Evolutionary conservation across 2,888 invertebrate species (phyloP), one percentile per base, ranked within the genome.

Genomic region (Oscheius myriophilus): DNA sequence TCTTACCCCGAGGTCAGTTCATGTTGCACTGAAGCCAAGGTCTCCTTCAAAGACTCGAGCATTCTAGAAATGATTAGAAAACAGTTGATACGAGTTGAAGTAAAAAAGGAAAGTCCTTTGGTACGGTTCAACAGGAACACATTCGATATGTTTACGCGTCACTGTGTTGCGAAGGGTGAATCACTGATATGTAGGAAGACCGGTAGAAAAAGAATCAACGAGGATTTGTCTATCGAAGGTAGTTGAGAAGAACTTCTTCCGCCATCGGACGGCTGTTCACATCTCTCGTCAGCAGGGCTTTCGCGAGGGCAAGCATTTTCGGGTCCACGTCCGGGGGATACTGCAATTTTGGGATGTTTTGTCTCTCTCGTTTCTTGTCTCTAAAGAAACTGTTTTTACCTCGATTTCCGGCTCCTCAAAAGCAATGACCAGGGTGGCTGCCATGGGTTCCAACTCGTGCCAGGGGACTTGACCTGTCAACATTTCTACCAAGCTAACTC

Each of bases 401-500:
- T 55, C 57, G 61, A 59, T 63, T 16, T 58, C 33, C 3, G 70
- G 70, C 23, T 65, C 64, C 45, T 76, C 75, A 55, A 63, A 79
- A 41, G 72, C 76, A 21, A 79, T 78, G 18, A 68, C 65, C 11
- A 71, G 43, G 25, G 67, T 70, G 21, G 80, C 77, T 45, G 75
- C 81, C 53, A 63, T 67, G 25, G 79, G 67, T 12, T 79, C 78
- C 42, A 76, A 45, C 58, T 71, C 72, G 45, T 64, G 46, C 78
- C 81, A 84, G 39, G 84, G 84, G 43, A 80, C 79, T 3, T 66
- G 18, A n/a, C 69, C 71, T 0, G 69, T 72, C 46, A 75, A 64
- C 80, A 80, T 78, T 54, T 80, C 77, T 12, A 83, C 72, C 39
- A 81, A 68, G 23, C 73, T 78, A 1, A 81, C 77, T 51, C 80